These are phyloP conservation scores for Macrosiphum euphorbiae DNA, from an alignment of 2,888 invertebrate genomes.

Conservation along the genomic window DNA sequence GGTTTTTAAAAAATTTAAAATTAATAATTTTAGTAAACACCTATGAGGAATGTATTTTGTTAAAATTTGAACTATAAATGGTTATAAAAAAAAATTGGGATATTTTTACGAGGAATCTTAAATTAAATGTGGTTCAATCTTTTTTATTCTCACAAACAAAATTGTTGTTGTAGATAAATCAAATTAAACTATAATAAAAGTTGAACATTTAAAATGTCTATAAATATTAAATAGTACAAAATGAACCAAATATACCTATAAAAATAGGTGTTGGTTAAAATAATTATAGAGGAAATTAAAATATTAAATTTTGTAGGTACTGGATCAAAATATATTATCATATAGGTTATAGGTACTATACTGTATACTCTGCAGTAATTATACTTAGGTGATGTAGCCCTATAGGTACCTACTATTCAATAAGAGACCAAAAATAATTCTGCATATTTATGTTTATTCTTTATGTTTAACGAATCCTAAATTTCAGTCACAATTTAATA, in stretches of 20 bases:
- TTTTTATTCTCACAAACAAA: background rate
- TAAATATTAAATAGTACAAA: too few relatives aligned
- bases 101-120: background rate
- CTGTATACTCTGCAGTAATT: too few relatives aligned
- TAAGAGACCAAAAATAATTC: background rate
- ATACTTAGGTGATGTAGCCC: too few relatives aligned
- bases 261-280: background rate
- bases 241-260: background rate
- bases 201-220: background rate
- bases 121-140: too few relatives aligned
- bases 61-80: background rate
- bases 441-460: too few relatives aligned
- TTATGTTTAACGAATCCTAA: background rate
- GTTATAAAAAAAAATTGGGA: background rate
- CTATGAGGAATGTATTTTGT: too few relatives aligned
- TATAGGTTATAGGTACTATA: too few relatives aligned
- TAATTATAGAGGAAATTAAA: background rate
- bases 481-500: background rate
- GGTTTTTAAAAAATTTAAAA: too few relatives aligned
- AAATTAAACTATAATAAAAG: background rate
- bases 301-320: background rate
- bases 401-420: background rate
- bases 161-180: background rate
- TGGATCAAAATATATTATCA: background rate
- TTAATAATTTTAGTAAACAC: too few relatives aligned